Evolutionary conservation across 1,140 invertebrate species (phyloP).

Genomic region (Eufriesea mexicana): DNA sequence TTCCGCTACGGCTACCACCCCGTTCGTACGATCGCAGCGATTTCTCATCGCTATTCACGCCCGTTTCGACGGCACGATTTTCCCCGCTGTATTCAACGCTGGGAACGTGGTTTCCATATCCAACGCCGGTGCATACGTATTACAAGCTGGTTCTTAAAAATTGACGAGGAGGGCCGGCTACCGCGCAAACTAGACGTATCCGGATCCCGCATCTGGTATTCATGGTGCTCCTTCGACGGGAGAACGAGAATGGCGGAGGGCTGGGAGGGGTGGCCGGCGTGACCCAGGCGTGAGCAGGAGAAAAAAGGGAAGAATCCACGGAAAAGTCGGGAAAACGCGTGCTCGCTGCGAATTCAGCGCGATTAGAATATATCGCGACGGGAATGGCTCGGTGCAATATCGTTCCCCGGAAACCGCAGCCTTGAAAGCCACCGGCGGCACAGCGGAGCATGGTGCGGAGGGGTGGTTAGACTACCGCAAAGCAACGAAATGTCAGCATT

Average conservation of each 20-base stretch:
- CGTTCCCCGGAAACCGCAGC: constrained; percentile 57
- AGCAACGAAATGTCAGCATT: constrained; percentile 71
- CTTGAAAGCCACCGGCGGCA: constrained; percentile 30
- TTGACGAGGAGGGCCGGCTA: constrained; percentile 78
- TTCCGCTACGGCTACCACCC: not conserved
- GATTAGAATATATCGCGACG: constrained; percentile 73
- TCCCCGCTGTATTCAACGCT: constrained; percentile 50
- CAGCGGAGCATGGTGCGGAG: not conserved
- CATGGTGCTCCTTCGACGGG: constrained; percentile 71
- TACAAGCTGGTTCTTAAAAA: constrained; percentile 79
- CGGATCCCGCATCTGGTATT: constrained; percentile 81
- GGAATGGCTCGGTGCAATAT: constrained; percentile 33
- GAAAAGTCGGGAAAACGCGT: constrained; percentile 36
- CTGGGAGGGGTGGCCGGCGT: constrained; percentile 35
- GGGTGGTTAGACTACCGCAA: constrained; percentile 64
- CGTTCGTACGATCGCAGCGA: constrained; percentile 17
- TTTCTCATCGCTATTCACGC: constrained; percentile 68
- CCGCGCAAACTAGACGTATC: constrained; percentile 80
- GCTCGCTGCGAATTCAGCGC: constrained; percentile 38
- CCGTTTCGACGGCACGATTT: constrained; percentile 49
- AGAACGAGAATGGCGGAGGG: constrained; percentile 34
- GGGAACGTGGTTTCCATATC: constrained; percentile 80
- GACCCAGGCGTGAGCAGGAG: not conserved
- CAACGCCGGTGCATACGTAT: constrained; percentile 67
- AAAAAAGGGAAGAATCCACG: not conserved